Evolutionary conservation across 2,113 vertebrate genomes (phyloP).

Genomic region (Eudyptes chrysolophus): DNA sequence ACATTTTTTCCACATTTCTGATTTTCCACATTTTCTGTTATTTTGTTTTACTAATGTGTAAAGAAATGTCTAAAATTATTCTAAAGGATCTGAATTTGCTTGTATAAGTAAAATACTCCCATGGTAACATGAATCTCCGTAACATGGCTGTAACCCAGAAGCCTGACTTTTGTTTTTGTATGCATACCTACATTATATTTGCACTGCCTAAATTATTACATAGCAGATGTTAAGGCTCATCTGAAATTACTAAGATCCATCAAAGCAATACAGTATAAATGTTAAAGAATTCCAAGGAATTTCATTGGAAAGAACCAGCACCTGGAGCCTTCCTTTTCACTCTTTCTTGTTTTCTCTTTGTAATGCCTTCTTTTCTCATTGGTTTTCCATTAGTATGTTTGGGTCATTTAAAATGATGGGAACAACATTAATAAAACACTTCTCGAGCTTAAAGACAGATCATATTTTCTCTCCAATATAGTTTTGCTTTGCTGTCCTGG

Average conservation of each 20-base stretch:
- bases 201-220: neutral
- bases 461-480: neutral
- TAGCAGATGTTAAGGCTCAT: neutral
- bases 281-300: neutral
- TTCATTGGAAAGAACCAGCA: neutral
- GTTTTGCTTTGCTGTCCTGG: neutral
- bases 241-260: neutral
- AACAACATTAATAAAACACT: neutral
- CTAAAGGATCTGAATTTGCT: neutral
- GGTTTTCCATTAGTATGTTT: neutral
- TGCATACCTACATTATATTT: neutral
- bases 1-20: neutral
- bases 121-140: neutral
- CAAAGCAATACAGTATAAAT: neutral
- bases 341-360: neutral
- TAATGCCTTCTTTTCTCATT: neutral
- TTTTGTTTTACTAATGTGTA: neutral
- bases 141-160: neutral
- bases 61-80: neutral
- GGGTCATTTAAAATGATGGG: neutral
- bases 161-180: neutral
- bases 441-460: neutral
- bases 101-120: neutral
- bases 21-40: neutral
- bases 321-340: neutral